Evolutionary conservation across 1,140 invertebrate species (phyloP), one percentile per base, ranked within the genome.

Genomic region (Heliconius melpomene): DNA sequence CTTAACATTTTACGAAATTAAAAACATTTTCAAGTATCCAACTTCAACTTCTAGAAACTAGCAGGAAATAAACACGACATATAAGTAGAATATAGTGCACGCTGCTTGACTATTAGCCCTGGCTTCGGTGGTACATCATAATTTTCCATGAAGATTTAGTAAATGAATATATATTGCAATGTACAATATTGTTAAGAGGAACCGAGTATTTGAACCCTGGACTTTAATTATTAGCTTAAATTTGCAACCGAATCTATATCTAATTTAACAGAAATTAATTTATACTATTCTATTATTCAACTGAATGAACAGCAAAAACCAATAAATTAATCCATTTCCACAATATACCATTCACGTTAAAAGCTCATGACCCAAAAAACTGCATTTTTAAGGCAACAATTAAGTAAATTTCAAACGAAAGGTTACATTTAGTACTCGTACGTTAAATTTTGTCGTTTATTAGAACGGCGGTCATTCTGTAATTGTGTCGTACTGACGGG

Each of bases 391-490:
- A 70, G 9, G 74, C 52, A 54, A 38, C 78, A 74, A 79, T 79
- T 79, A 79, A 76, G 70, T 71, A 29, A 79, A 79, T 75, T 79
- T 75, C 71, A 73, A 75, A 80, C 60, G 75, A 80, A 77, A 77
- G 29, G 52, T 74, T 32, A 57, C 71, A 71, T 77, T 79, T 52
- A 72, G 79, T 77, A 72, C 36, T 66, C 60, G 71, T 72, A 77
- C 74, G 75, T 80, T 77, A 77, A 80, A 76, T 40, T 80, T 71
- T 77, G 70, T 36, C 75, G 74, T 76, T 77, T 77, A 80, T 80
- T 80, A 80, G 75, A 80, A 71, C 75, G 79, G 52, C 29, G 79
- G 79, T 77, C 79, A 80, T 80, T 80, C 71, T 80, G 79, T 80
- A 80, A 80, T 79, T 79, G 79, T 70, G 71, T 60, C 75, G 76